Evolutionary conservation across 2,113 vertebrate genomes (phyloP).

Genomic region (Oceanodroma tethys): DNA sequence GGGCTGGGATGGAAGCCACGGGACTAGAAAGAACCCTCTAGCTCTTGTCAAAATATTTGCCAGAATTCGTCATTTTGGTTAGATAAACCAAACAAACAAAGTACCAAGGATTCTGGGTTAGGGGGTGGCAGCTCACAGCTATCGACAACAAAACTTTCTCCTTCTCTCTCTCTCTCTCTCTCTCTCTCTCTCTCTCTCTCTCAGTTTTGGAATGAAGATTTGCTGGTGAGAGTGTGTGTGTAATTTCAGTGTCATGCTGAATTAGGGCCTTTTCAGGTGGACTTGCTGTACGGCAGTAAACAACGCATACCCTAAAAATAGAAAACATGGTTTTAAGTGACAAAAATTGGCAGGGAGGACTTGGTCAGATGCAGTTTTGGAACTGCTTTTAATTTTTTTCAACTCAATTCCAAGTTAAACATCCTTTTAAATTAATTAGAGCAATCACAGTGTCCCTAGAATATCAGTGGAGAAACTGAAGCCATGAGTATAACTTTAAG

Average conservation of each 20-base stretch:
- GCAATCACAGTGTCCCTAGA: neutral
- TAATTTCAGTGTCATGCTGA: neutral
- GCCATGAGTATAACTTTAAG: neutral
- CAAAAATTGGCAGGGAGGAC: neutral
- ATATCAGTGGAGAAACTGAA: neutral
- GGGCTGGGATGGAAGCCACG: neutral
- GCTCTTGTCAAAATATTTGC: neutral
- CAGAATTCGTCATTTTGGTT: neutral
- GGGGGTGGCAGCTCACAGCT: neutral
- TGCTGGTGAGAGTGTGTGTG: neutral
- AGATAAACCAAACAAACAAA: neutral
- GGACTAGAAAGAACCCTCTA: neutral
- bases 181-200: no score
- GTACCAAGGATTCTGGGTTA: neutral
- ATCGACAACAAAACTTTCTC: neutral
- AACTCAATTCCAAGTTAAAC: neutral
- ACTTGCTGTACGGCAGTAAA: neutral
- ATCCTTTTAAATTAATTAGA: slow-evolving; percentile 38
- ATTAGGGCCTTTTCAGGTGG: neutral
- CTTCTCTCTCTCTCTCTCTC: neutral
- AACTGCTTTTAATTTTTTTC: slow-evolving; percentile 12
- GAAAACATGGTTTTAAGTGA: neutral
- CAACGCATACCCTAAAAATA: neutral
- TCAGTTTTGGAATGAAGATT: neutral
- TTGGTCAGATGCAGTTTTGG: neutral